Base-by-base conservation (phyloP, 2,888 invertebrate species). In the Fragum fragum region DNA sequence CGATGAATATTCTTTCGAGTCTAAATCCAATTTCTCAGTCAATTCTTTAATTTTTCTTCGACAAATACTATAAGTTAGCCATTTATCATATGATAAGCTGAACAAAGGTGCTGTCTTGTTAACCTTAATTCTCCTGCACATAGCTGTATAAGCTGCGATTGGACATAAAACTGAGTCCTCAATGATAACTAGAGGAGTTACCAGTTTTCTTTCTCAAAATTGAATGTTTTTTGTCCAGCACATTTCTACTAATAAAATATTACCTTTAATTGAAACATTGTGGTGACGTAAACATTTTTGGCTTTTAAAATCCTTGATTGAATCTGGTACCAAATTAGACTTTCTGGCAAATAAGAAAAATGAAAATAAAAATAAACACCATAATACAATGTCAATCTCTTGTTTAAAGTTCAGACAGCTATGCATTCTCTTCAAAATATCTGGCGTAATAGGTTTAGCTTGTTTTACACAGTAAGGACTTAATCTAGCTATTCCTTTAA, bases 281-380 rank as follows among this genome's bases (percentile, higher is more conserved):
- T 26, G 7, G 2, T 23, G n/a, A 1, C n/a, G 9, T 14, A 57
- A 26, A 57, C 3, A 26, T 57, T 57, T 57, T 57, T 5, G 1
- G 6, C 23, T 23, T 57, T n/a, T 57, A 14, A 3, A 7, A 21
- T 57, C 11, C 7, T 1, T 5, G 6, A 21, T 57, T 57, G 57
- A 5, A 57, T 57, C 14, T 57, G 57, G 57, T 5, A 57, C 57
- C 23, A 57, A 57, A 57, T 57, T 57, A 21, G 57, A 57, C 23
- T 57, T 57, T 57, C 57, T 57, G 2, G 57, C 57, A 57, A 57
- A 57, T 26, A 57, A 57, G 14, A 57, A 57, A 14, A 57, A 57
- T 1, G 57, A 9, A 26, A 57, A 57, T 57, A 57, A 26, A 23
- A 57, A 57, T 14, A 57, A 26, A 57, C 57, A 57, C 57, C 57